Base-by-base conservation (phyloP, 2,797 vertebrate genomes). In the Sebastes itinus region DNA sequence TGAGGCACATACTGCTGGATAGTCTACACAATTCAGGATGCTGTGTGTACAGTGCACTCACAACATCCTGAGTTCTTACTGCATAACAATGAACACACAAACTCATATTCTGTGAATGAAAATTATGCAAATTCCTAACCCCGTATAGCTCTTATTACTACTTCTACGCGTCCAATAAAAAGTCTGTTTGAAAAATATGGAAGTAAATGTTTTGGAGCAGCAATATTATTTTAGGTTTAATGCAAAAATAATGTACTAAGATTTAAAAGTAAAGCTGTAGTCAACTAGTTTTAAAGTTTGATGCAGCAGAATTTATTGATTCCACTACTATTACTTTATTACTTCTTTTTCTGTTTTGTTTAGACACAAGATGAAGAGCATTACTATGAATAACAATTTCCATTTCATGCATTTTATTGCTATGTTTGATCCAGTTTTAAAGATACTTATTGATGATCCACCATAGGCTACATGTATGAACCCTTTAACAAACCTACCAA, bases 341-440 rank as follows among this genome's bases (percentile, higher is more conserved):
- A n/a, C 18, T 49, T 61, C 3, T 52, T 60, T 54, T 62, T 20
- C 6, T 65, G 1, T 27, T 68, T 58, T 9, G 0, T 42, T 42
- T 42, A 32, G 5, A 42, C 27, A 18, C 8, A 77, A 46, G 22
- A 69, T 78, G 6, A 42, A 72, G 38, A 55, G 4, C 58, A 64
- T 22, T 27, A 25, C 6, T 6, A 27, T 63, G 27, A 28, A 81
- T 65, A 33, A 30, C 6, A 27, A 32, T 56, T 55, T 75, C 3
- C 16, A 35, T 69, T 73, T 77, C 4, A 52, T 70, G 13, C 14
- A 16, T 60, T 63, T 58, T 61, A 46, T 23, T 9, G 4, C 56
- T 22, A 20, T 55, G 16, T 35, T 62, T 59, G 32, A 84, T 66
- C 20, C 25, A 23, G 11, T 82, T 80, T 76, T 27, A 49, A 60